Conservation (phyloP, 2,113 vertebrate genomes). For the Chaetura pelagica region DNA sequence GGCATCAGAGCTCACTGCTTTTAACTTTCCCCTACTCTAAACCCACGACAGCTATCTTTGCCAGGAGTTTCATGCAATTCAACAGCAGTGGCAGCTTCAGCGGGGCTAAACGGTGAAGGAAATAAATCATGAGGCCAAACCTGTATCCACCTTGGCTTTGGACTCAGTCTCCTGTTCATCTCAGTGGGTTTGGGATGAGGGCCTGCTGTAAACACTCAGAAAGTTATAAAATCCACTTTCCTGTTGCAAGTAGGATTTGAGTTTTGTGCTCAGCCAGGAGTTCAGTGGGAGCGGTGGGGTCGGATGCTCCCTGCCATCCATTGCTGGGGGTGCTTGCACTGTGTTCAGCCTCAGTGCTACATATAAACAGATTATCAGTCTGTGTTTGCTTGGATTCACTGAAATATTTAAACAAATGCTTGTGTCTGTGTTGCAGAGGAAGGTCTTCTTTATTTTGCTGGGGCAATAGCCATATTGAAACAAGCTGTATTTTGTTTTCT, state of each 20-base stretch:
- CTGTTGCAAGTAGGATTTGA: background rate
- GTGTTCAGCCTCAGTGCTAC: background rate
- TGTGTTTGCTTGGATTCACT: constrained; percentile 53
- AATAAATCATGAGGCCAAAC: background rate
- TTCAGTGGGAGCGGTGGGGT: background rate
- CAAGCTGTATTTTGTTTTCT: constrained; percentile 71
- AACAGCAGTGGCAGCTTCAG: background rate
- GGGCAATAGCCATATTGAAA: constrained; percentile 53
- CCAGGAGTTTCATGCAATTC: fast-evolving
- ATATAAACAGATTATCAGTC: background rate
- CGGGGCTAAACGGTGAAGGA: background rate
- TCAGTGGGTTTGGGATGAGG: background rate
- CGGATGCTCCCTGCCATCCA: background rate
- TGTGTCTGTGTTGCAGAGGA: constrained; percentile 35
- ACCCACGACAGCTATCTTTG: background rate
- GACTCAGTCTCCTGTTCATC: background rate
- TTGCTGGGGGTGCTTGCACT: background rate
- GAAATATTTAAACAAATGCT: constrained; percentile 62
- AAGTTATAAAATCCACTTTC: background rate
- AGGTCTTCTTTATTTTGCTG: constrained; percentile 58
- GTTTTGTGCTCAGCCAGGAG: background rate
- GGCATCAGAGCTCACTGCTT: background rate
- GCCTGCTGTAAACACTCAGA: background rate
- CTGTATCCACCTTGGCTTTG: background rate
- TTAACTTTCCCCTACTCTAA: background rate